Evolutionary conservation across 2,113 vertebrate species (phyloP), one percentile per base, ranked within the genome.

Genomic region (Rostratula benghalensis): DNA sequence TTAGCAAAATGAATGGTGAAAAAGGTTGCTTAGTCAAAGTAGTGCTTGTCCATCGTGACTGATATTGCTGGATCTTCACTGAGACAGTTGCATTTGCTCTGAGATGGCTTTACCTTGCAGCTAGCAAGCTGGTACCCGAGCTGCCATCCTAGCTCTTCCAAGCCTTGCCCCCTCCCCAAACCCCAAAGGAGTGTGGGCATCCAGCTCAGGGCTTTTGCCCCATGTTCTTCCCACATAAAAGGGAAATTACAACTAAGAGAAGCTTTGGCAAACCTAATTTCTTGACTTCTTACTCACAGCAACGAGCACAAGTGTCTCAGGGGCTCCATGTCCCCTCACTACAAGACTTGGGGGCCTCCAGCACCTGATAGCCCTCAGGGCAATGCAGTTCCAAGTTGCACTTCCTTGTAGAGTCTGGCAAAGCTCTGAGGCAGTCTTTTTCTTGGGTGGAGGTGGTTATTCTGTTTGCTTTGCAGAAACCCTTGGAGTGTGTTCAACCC

Each of bases 201-300:
- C 46, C 22, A 70, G 46, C 37, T 73, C 45, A 43, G 37, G 59
- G 56, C 61, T 60, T 79, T 33, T 16, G 64, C 20, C 30, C 28
- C 4, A 0, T 1, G 3, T 61, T 83, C 61, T 78, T 18, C 33
- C 21, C 1, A 1, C 0, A 1, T 21, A 10, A 43, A 78, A 56
- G 23, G 56, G 33, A 59, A 91, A 56, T n/a, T 50, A 18, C 27
- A 74, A 50, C 73, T 21, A 11, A 1, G 7, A 85, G 46, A 48
- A 50, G 5, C 41, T 67, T 68, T 59, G 51, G 24, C n/a, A 83
- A 78, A 85, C 15, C 0, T 2, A 28, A 54, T 23, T 6, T 70
- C 70, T 77, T 45, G 21, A 12, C 45, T 83, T 92, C 41, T 41
- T 73, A n/a, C 53, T 93, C 74, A 28, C 2, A 35, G 57, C 76